Evolutionary conservation across 1,140 invertebrate genomes (phyloP).

Genomic region (Nephila pilipes): DNA sequence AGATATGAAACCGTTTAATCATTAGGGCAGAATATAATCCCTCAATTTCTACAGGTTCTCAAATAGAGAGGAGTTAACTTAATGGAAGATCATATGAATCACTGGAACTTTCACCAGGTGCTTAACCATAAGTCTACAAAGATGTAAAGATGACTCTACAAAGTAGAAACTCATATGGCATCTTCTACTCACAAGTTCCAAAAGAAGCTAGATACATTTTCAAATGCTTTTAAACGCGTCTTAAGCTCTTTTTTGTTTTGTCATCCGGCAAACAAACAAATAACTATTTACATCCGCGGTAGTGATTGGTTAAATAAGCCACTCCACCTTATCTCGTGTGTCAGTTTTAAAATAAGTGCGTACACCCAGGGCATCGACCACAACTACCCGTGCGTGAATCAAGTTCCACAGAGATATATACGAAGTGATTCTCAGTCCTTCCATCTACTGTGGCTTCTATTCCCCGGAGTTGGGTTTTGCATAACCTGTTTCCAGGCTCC

Average conservation of each 20-base stretch:
- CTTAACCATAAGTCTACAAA: too few species aligned
- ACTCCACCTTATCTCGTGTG: neutral
- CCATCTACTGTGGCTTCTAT: neutral
- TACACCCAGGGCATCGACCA: conserved; percentile 29
- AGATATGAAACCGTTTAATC: too few species aligned
- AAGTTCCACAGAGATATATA: neutral
- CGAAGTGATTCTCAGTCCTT: neutral
- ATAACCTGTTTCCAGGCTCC: conserved; percentile 63
- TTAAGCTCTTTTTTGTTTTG: neutral
- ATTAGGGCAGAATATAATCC: too few species aligned
- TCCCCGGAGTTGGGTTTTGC: neutral
- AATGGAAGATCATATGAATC: too few species aligned
- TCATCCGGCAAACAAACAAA: neutral
- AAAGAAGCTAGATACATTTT: too few species aligned
- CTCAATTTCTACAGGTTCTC: too few species aligned
- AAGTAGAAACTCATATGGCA: too few species aligned
- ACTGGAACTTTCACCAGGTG: too few species aligned
- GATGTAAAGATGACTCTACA: too few species aligned
- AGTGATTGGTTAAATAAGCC: conserved; percentile 16
- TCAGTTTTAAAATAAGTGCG: neutral
- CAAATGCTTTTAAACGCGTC: neutral
- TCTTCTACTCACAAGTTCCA: too few species aligned
- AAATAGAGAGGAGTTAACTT: too few species aligned
- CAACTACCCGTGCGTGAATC: neutral
- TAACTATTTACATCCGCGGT: neutral